Evolutionary conservation across 2,888 invertebrate genomes (phyloP).

Genomic region (Leucoptera coffeella): DNA sequence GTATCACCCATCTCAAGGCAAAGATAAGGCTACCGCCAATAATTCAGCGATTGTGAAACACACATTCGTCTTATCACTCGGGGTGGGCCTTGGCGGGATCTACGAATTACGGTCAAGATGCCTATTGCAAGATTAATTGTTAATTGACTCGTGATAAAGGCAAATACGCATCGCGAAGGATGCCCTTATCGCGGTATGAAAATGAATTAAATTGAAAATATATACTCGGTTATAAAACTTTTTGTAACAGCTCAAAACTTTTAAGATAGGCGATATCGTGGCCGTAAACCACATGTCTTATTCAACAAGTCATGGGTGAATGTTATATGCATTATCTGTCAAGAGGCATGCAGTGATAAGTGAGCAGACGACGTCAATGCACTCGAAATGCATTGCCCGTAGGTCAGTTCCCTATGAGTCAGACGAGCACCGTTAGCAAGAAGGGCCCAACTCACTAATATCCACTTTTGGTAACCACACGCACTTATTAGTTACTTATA

Average conservation of each 20-base stretch:
- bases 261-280: too few relatives aligned
- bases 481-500: conserved; percentile 12
- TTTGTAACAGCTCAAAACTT: too few relatives aligned
- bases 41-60: conserved; percentile 52
- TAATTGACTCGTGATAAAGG: too few relatives aligned
- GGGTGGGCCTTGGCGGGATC: conserved; percentile 38
- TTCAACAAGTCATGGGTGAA: conserved; percentile 31
- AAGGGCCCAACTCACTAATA: too few relatives aligned
- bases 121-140: conserved; percentile 41
- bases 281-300: conserved; percentile 47
- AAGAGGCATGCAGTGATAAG: conserved; percentile 45
- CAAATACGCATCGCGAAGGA: too few relatives aligned
- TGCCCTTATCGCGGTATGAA: too few relatives aligned
- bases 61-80: conserved; percentile 26
- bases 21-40: conserved; percentile 32
- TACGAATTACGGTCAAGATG: conserved; percentile 52
- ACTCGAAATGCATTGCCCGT: conserved; percentile 42
- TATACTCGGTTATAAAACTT: too few relatives aligned
- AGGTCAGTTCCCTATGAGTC: conserved; percentile 53
- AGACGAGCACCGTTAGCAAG: conserved; percentile 48
- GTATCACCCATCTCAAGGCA: conserved; percentile 45
- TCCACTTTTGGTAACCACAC: too few relatives aligned
- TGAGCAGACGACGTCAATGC: conserved; percentile 43
- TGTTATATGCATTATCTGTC: conserved; percentile 40
- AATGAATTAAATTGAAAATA: too few relatives aligned